Evolutionary conservation across 2,888 invertebrate species (phyloP).

Genomic region (Lasioglossum oenotherae): DNA sequence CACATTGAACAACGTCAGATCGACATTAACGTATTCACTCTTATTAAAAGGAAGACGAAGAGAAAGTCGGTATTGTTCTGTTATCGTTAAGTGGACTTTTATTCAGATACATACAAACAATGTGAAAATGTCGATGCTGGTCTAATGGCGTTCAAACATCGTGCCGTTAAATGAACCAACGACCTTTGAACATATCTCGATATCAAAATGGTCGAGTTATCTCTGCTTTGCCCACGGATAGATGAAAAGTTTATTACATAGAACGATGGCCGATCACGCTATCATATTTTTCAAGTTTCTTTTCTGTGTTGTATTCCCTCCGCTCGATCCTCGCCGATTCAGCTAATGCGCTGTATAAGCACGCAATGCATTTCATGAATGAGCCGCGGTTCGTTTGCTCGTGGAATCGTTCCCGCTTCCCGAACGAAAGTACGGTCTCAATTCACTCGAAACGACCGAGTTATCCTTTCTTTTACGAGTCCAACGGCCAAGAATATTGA

Average conservation of each 20-base stretch:
- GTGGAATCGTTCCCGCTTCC: slow-evolving; percentile 7
- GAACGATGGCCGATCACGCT: slow-evolving; percentile 34
- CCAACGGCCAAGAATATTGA: slow-evolving; percentile 21
- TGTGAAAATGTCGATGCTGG: not conserved
- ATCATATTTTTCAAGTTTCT: slow-evolving; percentile 17
- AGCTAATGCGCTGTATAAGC: slow-evolving; percentile 32
- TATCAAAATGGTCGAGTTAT: slow-evolving; percentile 11
- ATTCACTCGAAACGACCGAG: slow-evolving; percentile 19
- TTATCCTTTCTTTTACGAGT: slow-evolving; percentile 21
- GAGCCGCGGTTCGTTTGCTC: slow-evolving; percentile 47
- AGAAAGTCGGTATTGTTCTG: too few species aligned
- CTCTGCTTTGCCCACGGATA: not conserved
- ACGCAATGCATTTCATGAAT: slow-evolving; percentile 64
- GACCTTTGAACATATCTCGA: slow-evolving; percentile 5
- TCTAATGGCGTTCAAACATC: not conserved
- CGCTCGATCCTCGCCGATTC: slow-evolving; percentile 3
- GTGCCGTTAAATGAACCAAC: not conserved
- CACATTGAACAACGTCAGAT: too few species aligned
- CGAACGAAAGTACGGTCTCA: slow-evolving; percentile 12
- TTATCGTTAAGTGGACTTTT: too few species aligned
- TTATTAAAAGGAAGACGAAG: too few species aligned
- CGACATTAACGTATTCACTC: too few species aligned
- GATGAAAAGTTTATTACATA: slow-evolving; percentile 30
- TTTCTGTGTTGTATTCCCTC: not conserved
- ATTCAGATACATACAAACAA: not conserved